Percentiles rank a stretch among this genome's conserved stretches.
These are phyloP conservation scores for Brachypteracias leptosomus DNA, from an alignment of 2,113 vertebrate species.

Conservation along the genomic window DNA sequence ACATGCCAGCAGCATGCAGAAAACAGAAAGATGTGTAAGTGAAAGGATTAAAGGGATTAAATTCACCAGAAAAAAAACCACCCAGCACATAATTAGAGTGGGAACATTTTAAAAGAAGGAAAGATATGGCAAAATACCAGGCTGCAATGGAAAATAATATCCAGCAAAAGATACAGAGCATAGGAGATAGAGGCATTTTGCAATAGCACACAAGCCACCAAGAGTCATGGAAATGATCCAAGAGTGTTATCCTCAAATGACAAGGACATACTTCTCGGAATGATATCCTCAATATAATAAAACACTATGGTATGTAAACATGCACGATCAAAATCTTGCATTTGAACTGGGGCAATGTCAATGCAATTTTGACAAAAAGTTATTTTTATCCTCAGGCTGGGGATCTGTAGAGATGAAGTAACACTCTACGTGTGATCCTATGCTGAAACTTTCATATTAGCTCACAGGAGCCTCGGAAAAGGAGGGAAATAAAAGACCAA, in stretches of 20 bases:
- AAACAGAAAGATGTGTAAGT: background rate
- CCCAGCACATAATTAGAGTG: background rate
- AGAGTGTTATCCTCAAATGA: conserved; percentile 35
- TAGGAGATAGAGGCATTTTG: background rate
- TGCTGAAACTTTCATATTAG: background rate
- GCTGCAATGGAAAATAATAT: conserved; percentile 1
- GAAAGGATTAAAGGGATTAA: background rate
- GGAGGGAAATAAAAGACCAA: background rate
- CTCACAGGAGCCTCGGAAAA: background rate
- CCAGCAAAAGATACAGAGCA: background rate
- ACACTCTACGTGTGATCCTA: background rate
- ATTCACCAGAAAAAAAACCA: background rate
- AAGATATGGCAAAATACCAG: conserved; percentile 15
- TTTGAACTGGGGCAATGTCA: background rate
- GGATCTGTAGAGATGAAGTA: background rate
- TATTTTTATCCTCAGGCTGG: background rate
- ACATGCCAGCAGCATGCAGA: background rate
- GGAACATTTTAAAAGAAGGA: background rate
- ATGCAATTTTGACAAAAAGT: background rate
- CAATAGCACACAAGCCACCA: background rate
- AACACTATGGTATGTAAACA: background rate
- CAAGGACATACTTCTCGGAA: conserved; percentile 5
- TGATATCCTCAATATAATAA: background rate
- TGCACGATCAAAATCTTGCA: background rate
- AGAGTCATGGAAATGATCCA: conserved; percentile 37